phyloP scores from a whole-genome alignment of 2,888 invertebrate genomes.

The Luffia ferchaultella region DNA sequence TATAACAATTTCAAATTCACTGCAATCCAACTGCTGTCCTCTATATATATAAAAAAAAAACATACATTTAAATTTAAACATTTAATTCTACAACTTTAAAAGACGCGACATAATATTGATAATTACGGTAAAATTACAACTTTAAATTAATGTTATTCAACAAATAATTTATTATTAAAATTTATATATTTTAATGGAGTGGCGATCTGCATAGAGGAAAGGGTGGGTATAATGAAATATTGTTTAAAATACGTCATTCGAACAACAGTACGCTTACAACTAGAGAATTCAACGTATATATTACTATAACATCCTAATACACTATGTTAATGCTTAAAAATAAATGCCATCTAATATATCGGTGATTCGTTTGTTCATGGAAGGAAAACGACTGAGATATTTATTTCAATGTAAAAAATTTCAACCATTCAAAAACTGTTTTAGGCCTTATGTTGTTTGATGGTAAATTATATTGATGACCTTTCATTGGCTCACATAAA shows the following conservation, averaged over 20 bases:
- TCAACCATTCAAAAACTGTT: background rate
- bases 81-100: no score
- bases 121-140: no score
- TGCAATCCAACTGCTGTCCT: background rate
- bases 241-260: constrained; percentile 27
- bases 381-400: constrained; percentile 11
- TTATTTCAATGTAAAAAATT: background rate
- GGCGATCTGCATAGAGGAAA: constrained; percentile 12
- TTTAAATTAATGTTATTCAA: no score
- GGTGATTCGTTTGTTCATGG: constrained; percentile 22
- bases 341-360: constrained; percentile 52
- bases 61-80: no score
- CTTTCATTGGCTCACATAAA: constrained; percentile 41
- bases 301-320: constrained; percentile 57
- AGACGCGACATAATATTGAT: no score
- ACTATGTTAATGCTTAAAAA: constrained; percentile 57
- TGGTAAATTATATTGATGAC: constrained; percentile 34
- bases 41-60: no score
- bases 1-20: constrained; percentile 3
- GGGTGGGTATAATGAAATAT: no score
- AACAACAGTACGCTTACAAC: constrained; percentile 52
- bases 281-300: constrained; percentile 64
- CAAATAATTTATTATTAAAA: background rate
- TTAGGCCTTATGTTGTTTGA: no score
- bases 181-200: background rate